A percentile compares a stretch with the other conserved stretches of the same genome.
Conservation (phyloP, 2,113 vertebrate genomes). For the Dissostichus mawsoni region DNA sequence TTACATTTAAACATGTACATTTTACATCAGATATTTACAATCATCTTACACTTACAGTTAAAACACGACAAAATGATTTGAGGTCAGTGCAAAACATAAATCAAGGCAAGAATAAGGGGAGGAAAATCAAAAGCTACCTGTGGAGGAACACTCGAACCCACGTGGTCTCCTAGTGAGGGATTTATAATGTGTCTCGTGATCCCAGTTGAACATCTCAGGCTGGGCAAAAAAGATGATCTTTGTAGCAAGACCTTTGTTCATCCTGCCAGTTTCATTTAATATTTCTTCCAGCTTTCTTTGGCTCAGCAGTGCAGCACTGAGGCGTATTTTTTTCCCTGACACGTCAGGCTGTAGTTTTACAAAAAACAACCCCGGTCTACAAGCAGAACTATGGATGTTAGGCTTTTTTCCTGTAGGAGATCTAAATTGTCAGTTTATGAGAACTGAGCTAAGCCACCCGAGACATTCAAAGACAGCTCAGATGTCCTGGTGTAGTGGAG, state of each 20-base stretch:
- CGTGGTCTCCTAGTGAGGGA: not conserved
- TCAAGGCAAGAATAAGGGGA: slow-evolving; percentile 14
- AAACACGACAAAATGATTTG: slow-evolving; percentile 14
- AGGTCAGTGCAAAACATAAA: slow-evolving; percentile 32
- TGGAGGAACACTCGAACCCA: slow-evolving; percentile 22
- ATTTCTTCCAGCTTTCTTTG: slow-evolving; percentile 26
- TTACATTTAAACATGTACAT: slow-evolving; percentile 10
- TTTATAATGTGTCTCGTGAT: slow-evolving; percentile 21
- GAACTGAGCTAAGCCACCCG: not conserved
- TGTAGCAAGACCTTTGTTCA: slow-evolving; percentile 41
- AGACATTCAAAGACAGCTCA: slow-evolving; percentile 34
- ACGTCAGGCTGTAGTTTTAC: not conserved
- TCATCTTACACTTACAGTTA: slow-evolving; percentile 16
- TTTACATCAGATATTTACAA: slow-evolving; percentile 46
- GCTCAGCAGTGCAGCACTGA: slow-evolving; percentile 18
- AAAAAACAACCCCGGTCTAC: slow-evolving; percentile 5
- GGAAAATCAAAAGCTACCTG: slow-evolving; percentile 34
- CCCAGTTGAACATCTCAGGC: slow-evolving; percentile 20
- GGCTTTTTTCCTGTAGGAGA: not conserved
- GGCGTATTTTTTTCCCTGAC: not conserved
- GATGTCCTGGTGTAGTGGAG: slow-evolving; percentile 22
- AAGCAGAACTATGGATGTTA: not conserved
- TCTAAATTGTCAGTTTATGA: not conserved
- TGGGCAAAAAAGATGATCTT: slow-evolving; percentile 35
- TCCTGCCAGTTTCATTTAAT: slow-evolving; percentile 29